Conservation (phyloP, 2,797 vertebrate genomes). For the Crossoptilon crossoptilon region DNA sequence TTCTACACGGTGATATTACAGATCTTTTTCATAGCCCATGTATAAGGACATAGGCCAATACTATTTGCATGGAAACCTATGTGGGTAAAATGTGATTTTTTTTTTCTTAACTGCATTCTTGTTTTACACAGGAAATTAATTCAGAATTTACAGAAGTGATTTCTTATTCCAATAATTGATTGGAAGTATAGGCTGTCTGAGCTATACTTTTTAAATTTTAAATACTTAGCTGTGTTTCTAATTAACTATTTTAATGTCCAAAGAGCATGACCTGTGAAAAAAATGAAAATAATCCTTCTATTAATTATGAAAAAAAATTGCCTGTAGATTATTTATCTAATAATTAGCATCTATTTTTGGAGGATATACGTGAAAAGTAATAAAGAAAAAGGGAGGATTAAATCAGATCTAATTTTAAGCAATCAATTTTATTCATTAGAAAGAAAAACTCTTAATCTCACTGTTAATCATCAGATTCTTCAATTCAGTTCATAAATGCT, state of each 20-base stretch:
- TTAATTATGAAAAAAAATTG: neutral
- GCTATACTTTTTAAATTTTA: constrained; percentile 20
- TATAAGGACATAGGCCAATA: neutral
- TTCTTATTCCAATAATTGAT: neutral
- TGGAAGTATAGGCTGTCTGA: neutral
- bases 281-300: neutral
- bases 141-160: constrained; percentile 8
- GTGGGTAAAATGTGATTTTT: neutral
- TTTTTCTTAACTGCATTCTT: constrained; percentile 15
- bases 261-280: neutral
- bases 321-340: neutral
- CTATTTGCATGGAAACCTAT: neutral
- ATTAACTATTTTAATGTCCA: neutral
- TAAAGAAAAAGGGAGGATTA: neutral
- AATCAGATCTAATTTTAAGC: neutral
- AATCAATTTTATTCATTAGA: neutral
- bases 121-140: constrained; percentile 18
- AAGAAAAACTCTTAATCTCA: neutral
- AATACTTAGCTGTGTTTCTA: neutral
- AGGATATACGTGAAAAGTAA: neutral
- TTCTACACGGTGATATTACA: neutral
- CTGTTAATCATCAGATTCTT: neutral
- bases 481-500: neutral
- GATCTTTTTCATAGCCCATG: neutral
- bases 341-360: neutral